Evolutionary conservation across 2,888 invertebrate species (phyloP), one percentile per base, ranked within the genome.

Genomic region (Branchipolynoe longqiensis): DNA sequence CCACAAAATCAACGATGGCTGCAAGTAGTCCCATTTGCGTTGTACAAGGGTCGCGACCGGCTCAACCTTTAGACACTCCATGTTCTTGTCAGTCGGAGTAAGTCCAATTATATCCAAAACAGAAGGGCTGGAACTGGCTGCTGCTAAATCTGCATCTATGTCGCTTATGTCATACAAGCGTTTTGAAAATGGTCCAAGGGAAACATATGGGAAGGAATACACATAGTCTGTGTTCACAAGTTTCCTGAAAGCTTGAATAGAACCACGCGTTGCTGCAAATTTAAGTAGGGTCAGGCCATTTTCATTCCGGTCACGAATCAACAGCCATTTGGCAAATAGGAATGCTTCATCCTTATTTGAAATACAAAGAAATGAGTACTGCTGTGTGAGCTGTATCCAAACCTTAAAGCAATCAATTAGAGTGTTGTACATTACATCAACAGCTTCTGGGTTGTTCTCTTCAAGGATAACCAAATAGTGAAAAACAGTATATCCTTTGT

Each of bases 91-190:
- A 33, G 69, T 36, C 18, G 69, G 36, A 38, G 14, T n/a, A 14
- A 69, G 38, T 36, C 69, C 6, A 4, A 69, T 33, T 8, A 69
- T 33, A 22, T 69, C 69, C 6, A 69, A 36, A 12, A 69, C 69
- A 69, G 69, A 69, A 22, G 62, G 62, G 25, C 28, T 69, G 33
- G 14, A 33, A 22, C 14, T 69, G 36, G 12, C 69, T 36, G 12
- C 12, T 18, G 38, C 12, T 1, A 69, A 33, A 22, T 36, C 14
- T 33, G 69, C 36, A 6, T 69, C 69, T 33, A 69, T 69, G 38
- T 69, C 69, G 38, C 69, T 69, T 33, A 69, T 69, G 38, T 69
- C 69, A 69, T 69, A 69, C 6, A 69, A 25, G 38, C 25, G 33
- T 36, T 69, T 12, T 12, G 69, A 69, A 69, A 69, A 38, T 38